phyloP scores from a whole-genome alignment of 1,140 invertebrate species.

The Eurosta solidaginis region DNA sequence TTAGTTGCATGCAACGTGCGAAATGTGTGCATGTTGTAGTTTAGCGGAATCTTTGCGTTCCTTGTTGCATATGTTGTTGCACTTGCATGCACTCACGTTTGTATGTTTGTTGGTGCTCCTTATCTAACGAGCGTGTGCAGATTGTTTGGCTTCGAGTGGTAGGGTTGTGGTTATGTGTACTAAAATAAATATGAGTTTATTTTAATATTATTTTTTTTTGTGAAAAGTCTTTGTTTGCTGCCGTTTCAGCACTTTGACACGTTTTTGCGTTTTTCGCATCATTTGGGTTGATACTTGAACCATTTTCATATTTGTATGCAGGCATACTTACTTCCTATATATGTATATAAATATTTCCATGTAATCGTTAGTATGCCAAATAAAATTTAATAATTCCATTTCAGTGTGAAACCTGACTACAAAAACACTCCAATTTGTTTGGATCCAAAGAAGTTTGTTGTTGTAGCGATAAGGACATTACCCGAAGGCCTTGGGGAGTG shows the following conservation, averaged over 20 bases:
- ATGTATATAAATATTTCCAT: too few relatives aligned
- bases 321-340: too few relatives aligned
- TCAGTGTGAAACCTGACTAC: too few relatives aligned
- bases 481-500: too few relatives aligned
- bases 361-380: background rate
- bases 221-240: conserved; percentile 25
- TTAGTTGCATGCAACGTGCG: background rate
- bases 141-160: background rate
- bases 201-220: conserved; percentile 26
- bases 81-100: background rate
- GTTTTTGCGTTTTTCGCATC: conserved; percentile 26
- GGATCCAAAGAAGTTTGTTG: too few relatives aligned
- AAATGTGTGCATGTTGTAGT: background rate
- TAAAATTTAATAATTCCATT: too few relatives aligned
- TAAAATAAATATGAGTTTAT: conserved; percentile 28
- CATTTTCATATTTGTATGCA: background rate
- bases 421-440: too few relatives aligned
- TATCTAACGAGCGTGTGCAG: background rate
- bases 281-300: conserved; percentile 10
- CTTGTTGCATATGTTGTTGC: background rate
- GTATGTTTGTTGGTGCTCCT: background rate
- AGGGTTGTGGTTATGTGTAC: conserved; percentile 2
- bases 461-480: too few relatives aligned
- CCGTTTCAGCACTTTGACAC: conserved; percentile 36
- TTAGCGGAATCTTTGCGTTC: background rate